phyloP scores from a whole-genome alignment of 2,797 vertebrate species.

The Helarctos malayanus region DNA sequence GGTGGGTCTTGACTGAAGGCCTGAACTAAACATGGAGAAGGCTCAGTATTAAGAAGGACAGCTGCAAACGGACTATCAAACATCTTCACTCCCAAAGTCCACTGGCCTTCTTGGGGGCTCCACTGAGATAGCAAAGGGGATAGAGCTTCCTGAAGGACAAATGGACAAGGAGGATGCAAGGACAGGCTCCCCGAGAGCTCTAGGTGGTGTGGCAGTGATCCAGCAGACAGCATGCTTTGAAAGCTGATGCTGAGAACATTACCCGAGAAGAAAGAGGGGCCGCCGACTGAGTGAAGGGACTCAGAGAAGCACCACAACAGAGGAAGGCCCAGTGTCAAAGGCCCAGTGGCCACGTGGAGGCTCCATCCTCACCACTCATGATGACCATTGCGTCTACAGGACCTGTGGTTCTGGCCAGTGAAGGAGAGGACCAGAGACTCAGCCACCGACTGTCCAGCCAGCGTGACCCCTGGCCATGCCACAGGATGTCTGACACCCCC shows the following conservation, averaged over 20 bases:
- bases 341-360: background rate
- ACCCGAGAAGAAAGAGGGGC: too few species aligned
- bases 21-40: background rate
- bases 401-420: background rate
- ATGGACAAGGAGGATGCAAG: background rate
- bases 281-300: background rate
- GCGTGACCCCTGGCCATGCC: background rate
- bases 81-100: background rate
- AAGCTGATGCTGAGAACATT: background rate
- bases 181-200: background rate
- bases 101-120: background rate
- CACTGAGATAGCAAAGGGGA: background rate
- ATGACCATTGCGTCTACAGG: too few species aligned
- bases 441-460: background rate
- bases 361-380: fast-evolving
- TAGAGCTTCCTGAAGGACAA: background rate
- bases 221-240: fast-evolving
- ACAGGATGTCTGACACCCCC: background rate
- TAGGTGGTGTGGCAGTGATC: fast-evolving
- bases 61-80: too few species aligned
- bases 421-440: background rate
- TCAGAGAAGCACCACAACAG: background rate
- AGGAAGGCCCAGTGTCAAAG: background rate
- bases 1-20: background rate
- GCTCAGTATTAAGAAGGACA: background rate